Conservation (phyloP, 2,113 vertebrate species). For the Drymodes brunneopygia region DNA sequence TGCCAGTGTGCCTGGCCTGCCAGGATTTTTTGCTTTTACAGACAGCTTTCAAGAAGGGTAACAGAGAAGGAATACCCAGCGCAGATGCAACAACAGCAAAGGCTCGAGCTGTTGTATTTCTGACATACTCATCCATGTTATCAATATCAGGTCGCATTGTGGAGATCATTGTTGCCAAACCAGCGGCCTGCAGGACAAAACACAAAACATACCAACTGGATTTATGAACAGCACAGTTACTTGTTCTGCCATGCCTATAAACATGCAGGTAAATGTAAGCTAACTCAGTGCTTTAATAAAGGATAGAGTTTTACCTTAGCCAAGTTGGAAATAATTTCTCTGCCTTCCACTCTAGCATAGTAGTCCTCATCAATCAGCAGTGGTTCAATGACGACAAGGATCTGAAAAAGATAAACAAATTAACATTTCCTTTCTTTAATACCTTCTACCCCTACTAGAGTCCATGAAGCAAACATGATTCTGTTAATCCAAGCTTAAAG, state of each 20-base stretch:
- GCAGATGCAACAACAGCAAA: constrained; percentile 97
- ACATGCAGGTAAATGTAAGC: background rate
- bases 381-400: constrained; percentile 97
- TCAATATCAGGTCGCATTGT: constrained; percentile 99
- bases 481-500: background rate
- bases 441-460: background rate
- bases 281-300: background rate
- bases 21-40: constrained; percentile 99
- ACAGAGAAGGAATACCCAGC: constrained; percentile 94
- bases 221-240: background rate
- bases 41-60: constrained; percentile 97
- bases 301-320: constrained; percentile 84
- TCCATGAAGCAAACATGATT: background rate
- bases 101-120: constrained; percentile 96
- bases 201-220: background rate
- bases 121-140: constrained; percentile 99
- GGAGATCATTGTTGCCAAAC: constrained; percentile 98
- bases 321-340: constrained; percentile 99
- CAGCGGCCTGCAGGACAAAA: constrained; percentile 83
- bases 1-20: constrained; percentile 97
- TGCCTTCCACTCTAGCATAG: constrained; percentile 97
- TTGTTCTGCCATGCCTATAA: background rate
- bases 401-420: constrained; percentile 71
- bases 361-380: constrained; percentile 99
- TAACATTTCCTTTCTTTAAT: background rate